phyloP scores from a whole-genome alignment of 2,888 invertebrate genomes.

The Atrina japonica region DNA sequence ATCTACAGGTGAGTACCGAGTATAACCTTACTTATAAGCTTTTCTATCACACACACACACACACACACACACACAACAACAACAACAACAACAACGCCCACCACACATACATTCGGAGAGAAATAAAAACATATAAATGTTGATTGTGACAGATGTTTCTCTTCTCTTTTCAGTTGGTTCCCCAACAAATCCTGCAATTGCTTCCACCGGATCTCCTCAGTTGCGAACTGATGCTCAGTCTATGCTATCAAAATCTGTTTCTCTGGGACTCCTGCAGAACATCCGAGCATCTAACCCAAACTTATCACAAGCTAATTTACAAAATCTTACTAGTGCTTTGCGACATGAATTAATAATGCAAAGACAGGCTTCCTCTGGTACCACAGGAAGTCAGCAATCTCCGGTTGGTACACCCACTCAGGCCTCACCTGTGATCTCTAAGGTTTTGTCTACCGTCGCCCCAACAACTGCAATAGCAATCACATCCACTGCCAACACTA shows the following conservation, averaged over 20 bases:
- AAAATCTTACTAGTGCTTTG: constrained; percentile 30
- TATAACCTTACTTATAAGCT: too few relatives aligned
- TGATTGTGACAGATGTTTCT: too few relatives aligned
- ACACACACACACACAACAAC: not conserved
- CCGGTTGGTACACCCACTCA: constrained; percentile 37
- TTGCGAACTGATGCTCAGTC: constrained; percentile 17
- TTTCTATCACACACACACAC: too few relatives aligned
- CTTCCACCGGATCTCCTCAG: constrained; percentile 1
- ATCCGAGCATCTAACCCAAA: constrained; percentile 28
- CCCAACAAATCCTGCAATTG: constrained; percentile 5
- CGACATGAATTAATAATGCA: constrained; percentile 49
- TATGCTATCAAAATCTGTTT: constrained; percentile 27
- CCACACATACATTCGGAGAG: constrained; percentile 3
- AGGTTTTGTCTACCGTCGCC: constrained; percentile 8
- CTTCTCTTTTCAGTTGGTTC: not conserved
- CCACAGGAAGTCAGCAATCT: constrained; percentile 33
- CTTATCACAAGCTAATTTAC: constrained; percentile 21
- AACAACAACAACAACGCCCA: constrained; percentile 3
- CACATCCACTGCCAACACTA: constrained; percentile 39
- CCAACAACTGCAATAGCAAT: constrained; percentile 26
- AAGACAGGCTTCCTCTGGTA: constrained; percentile 32
- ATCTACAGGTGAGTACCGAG: constrained; percentile 8
- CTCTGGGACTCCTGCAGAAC: constrained; percentile 38
- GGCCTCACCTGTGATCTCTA: constrained; percentile 19
- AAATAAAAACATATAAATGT: too few relatives aligned